Evolutionary conservation across 1,140 invertebrate genomes (phyloP).

Genomic region (Chironomus striatipennis): DNA sequence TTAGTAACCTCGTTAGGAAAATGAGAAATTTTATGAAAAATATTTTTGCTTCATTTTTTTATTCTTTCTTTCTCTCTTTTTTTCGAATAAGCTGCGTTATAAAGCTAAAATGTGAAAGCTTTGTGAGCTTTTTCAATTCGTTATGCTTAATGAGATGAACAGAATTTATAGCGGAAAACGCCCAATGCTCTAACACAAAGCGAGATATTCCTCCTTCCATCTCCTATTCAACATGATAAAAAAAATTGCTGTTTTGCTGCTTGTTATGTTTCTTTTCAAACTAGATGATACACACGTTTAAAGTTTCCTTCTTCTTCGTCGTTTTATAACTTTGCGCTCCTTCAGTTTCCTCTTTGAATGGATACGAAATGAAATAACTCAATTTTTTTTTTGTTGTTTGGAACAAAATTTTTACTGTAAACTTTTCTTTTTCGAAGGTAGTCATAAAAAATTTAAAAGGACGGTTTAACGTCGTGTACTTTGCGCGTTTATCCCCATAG

Average conservation of each 20-base stretch:
- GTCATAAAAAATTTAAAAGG: constrained; percentile 9
- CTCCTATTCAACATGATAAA: no score
- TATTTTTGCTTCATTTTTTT: background rate
- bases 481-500: background rate
- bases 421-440: background rate
- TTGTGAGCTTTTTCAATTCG: background rate
- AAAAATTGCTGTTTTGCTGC: no score
- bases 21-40: background rate
- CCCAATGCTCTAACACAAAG: background rate
- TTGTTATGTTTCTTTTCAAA: no score
- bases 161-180: background rate
- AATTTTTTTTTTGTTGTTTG: no score
- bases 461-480: background rate
- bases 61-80: background rate
- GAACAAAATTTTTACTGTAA: no score
- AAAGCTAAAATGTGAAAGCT: background rate
- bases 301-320: background rate
- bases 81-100: background rate
- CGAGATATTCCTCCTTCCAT: no score
- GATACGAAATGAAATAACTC: no score
- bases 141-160: constrained; percentile 1
- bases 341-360: no score
- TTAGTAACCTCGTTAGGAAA: background rate
- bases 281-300: background rate
- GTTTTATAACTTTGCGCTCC: no score